These are phyloP conservation scores for Sphaeramia orbicularis DNA, from an alignment of 2,797 vertebrate genomes.

Conservation along the genomic window DNA sequence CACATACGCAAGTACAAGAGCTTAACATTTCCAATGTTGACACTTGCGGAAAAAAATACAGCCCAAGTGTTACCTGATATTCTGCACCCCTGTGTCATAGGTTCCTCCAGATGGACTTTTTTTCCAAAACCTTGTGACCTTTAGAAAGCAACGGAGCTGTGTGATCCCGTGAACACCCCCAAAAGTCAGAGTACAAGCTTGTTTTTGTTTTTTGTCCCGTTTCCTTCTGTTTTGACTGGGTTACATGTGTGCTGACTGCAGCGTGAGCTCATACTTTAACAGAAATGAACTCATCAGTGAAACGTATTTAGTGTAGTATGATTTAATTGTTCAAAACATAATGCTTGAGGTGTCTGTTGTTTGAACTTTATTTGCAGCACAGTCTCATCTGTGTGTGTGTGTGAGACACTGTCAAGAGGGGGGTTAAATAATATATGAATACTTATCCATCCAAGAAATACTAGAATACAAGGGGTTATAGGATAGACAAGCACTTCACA, in stretches of 20 bases:
- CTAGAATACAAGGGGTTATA: conserved; percentile 30
- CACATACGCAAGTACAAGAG: conserved; percentile 52
- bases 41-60: conserved; percentile 70
- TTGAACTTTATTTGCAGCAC: conserved; percentile 1
- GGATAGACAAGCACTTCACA: conserved; percentile 52
- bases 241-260: conserved; percentile 43
- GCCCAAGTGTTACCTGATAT: conserved; percentile 78
- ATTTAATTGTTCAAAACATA: conserved; percentile 14
- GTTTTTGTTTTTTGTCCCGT: conserved; percentile 73
- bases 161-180: conserved; percentile 67
- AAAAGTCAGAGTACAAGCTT: conserved; percentile 57
- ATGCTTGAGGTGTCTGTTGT: conserved; percentile 1
- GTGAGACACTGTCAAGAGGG: conserved; percentile 22
- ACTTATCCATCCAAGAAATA: conserved; percentile 27
- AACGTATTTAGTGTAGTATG: conserved; percentile 26
- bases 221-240: conserved; percentile 79
- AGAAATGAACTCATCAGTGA: conserved; percentile 63
- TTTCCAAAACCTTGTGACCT: conserved; percentile 72
- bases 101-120: conserved; percentile 74
- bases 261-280: conserved; percentile 65
- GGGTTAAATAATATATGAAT: conserved; percentile 29
- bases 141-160: conserved; percentile 48
- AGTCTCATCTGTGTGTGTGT: conserved; percentile 35
- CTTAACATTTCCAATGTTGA: conserved; percentile 74
- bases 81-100: conserved; percentile 77